Base-by-base conservation (phyloP, 37 sponge, comb jelly and placozoan species). In the Oopsacas minuta region DNA sequence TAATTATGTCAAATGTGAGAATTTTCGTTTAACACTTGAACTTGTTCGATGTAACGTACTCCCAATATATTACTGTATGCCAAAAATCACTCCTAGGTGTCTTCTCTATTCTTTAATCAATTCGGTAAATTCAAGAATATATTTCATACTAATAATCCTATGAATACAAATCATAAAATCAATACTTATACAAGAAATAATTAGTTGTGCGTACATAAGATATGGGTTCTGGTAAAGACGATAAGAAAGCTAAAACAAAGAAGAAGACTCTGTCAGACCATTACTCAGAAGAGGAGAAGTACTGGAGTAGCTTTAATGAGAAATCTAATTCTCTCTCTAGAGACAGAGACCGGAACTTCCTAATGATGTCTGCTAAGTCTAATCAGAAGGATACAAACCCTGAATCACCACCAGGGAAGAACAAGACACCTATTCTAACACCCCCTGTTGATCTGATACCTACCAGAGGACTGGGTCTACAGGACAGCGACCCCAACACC, bases 181-280 rank as follows among this genome's bases (percentile, higher is more conserved):
- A n/a, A n/a, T n/a, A n/a, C n/a, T n/a, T n/a, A n/a, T n/a, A n/a
- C n/a, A n/a, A n/a, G n/a, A n/a, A n/a, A n/a, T n/a, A n/a, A n/a
- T n/a, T n/a, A n/a, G n/a, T n/a, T n/a, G n/a, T n/a, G n/a, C n/a
- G n/a, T n/a, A n/a, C n/a, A n/a, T n/a, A n/a, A n/a, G 51, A 17
- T 17, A 61, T 61, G 75, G 75, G 75, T 3, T 25, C 75, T 20
- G 75, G 75, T 61, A 61, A 61, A 34, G 75, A 61, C 32, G 75
- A 61, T 3, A 61, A 61, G 30, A 61, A 61, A n/a, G 30, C 32
- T 3, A 61, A 61, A 34, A 61, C 75, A 20, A 61, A 61, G 75
- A 61, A 61, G 30, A 61, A 61, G 75, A n/a, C 75, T 61, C 75
- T 61, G 32, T 61, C 75, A 3, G 28, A 61, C 22, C 75, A 61